Conservation (phyloP, 2,888 invertebrate genomes). For the Stratiomys singularior region DNA sequence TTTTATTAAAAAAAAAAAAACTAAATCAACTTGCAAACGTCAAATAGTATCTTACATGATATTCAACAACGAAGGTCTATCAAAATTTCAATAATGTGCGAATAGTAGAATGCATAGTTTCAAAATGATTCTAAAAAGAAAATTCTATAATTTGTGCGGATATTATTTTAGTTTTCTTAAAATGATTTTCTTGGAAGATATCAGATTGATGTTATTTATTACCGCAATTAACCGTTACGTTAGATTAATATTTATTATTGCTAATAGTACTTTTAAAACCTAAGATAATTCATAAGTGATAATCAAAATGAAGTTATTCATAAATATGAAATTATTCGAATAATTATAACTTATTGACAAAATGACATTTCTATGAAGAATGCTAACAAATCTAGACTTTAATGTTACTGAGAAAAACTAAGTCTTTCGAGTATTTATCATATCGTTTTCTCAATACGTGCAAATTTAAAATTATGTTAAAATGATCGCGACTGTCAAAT, state of each 20-base stretch:
- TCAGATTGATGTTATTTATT: conserved; percentile 31
- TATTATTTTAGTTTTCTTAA: neutral
- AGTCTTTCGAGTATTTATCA: conserved; percentile 38
- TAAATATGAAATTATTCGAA: conserved; percentile 12
- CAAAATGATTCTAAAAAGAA: neutral
- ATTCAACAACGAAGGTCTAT: neutral
- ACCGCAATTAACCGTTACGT: conserved; percentile 9
- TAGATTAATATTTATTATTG: conserved; percentile 22
- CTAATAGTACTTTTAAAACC: neutral
- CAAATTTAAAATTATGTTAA: conserved; percentile 7
- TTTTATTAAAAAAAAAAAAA: no score
- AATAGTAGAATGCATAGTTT: neutral
- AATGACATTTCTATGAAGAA: neutral
- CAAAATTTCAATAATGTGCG: neutral
- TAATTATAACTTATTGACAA: neutral
- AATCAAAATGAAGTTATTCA: conserved; percentile 19
- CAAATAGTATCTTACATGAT: neutral
- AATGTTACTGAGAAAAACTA: conserved; percentile 24
- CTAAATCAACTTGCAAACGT: neutral
- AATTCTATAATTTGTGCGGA: conserved; percentile 33
- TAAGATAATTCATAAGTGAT: conserved; percentile 8
- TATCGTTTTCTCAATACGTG: neutral
- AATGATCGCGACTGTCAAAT: neutral
- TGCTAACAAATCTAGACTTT: neutral
- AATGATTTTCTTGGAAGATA: conserved; percentile 13